These are phyloP conservation scores for Fistularia tabacaria DNA, from an alignment of 2,797 vertebrate species.

Conservation along the genomic window DNA sequence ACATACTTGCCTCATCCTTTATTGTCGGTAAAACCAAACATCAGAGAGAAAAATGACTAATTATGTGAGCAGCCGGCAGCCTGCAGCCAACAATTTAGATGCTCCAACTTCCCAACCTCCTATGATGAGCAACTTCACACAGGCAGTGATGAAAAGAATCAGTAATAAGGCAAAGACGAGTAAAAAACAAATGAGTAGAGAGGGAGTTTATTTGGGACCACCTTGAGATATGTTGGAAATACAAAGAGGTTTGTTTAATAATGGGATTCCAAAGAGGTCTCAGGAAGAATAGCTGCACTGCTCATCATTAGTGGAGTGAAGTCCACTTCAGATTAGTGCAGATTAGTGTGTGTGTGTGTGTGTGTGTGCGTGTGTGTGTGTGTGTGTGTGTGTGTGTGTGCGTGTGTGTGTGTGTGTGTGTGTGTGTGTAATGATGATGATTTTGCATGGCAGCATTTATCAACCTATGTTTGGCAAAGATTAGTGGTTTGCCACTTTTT, in stretches of 20 bases:
- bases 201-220: conserved; percentile 49
- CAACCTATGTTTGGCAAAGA: conserved; percentile 37
- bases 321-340: conserved; percentile 45
- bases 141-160: conserved; percentile 45
- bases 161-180: conserved; percentile 39
- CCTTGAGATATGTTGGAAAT: conserved; percentile 56
- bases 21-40: conserved; percentile 29
- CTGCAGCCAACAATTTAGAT: conserved; percentile 44
- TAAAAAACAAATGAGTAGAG: conserved; percentile 39
- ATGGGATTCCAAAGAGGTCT: conserved; percentile 48
- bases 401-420: conserved; percentile 33
- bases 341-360: conserved; percentile 28
- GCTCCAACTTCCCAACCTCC: conserved; percentile 5
- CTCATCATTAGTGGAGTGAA: conserved; percentile 56
- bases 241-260: conserved; percentile 52
- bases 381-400: conserved; percentile 24
- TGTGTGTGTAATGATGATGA: conserved; percentile 5
- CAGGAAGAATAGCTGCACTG: conserved; percentile 11
- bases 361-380: conserved; percentile 27
- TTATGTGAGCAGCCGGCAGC: conserved; percentile 34
- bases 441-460: conserved; percentile 33
- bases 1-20: conserved; percentile 31
- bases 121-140: conserved; percentile 21
- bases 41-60: conserved; percentile 24
- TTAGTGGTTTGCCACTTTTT: conserved; percentile 19